phyloP scores from a whole-genome alignment of 2,797 vertebrate species.

The Phoxinus dragarum region DNA sequence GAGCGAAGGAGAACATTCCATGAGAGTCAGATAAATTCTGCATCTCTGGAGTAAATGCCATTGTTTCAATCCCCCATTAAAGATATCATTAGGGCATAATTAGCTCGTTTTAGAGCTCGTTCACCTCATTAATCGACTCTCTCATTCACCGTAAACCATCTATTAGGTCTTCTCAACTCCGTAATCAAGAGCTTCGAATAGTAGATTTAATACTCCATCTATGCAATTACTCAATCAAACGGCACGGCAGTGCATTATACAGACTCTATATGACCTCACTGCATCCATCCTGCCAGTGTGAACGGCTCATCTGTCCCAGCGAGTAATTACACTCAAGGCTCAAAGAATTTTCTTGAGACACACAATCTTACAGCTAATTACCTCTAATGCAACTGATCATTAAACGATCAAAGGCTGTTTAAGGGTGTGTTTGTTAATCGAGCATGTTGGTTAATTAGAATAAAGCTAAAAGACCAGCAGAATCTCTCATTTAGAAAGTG shows the following conservation, averaged over 20 bases:
- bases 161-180: slow-evolving; percentile 33
- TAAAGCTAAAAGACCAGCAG: slow-evolving; percentile 77
- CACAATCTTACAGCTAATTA: slow-evolving; percentile 71
- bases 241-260: neutral
- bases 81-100: slow-evolving; percentile 47
- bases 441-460: slow-evolving; percentile 75
- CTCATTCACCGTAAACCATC: slow-evolving; percentile 8
- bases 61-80: neutral
- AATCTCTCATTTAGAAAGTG: slow-evolving; percentile 73
- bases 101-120: slow-evolving; percentile 24
- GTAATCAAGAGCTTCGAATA: slow-evolving; percentile 39
- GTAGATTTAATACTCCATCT: slow-evolving; percentile 17
- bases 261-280: neutral
- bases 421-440: slow-evolving; percentile 78
- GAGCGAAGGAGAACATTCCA: neutral
- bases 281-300: neutral
- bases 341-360: slow-evolving; percentile 56
- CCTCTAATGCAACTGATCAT: slow-evolving; percentile 72
- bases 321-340: slow-evolving; percentile 27
- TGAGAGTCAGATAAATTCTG: neutral
- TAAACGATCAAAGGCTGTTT: slow-evolving; percentile 77
- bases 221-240: slow-evolving; percentile 38
- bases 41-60: neutral
- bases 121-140: slow-evolving; percentile 26
- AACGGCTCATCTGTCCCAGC: neutral